Evolutionary conservation across 2,888 invertebrate genomes (phyloP).

Genomic region (Drosophila ezoana): DNA sequence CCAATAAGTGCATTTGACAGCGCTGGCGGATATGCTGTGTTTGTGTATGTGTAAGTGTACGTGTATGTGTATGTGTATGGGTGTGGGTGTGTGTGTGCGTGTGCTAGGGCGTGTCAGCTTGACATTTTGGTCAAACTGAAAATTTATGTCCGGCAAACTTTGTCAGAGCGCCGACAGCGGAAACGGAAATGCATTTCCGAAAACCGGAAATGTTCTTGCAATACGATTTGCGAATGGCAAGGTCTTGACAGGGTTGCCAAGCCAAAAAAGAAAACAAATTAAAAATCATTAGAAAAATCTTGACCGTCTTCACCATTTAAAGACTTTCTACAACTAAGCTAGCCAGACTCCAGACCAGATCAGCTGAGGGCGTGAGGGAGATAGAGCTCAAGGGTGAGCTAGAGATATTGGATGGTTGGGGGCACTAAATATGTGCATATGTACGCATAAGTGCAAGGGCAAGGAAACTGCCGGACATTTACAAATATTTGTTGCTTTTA

Average conservation of each 20-base stretch:
- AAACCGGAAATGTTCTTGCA: slow-evolving; percentile 76
- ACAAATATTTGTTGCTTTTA: slow-evolving; percentile 24
- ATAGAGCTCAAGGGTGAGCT: background rate
- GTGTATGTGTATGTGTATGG: slow-evolving; percentile 1
- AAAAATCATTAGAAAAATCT: slow-evolving; percentile 12
- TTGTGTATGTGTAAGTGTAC: slow-evolving; percentile 1
- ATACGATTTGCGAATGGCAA: slow-evolving; percentile 69
- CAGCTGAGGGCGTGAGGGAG: background rate
- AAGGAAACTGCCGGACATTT: slow-evolving; percentile 11
- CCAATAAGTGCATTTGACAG: slow-evolving; percentile 71
- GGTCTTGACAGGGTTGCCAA: slow-evolving; percentile 6
- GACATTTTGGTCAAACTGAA: slow-evolving; percentile 60
- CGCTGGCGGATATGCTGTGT: slow-evolving; percentile 29
- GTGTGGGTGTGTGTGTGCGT: slow-evolving; percentile 6
- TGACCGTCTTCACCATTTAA: slow-evolving; percentile 35
- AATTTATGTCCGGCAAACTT: slow-evolving; percentile 64
- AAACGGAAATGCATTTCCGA: slow-evolving; percentile 78
- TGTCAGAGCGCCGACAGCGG: slow-evolving; percentile 50
- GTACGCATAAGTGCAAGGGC: slow-evolving; percentile 13
- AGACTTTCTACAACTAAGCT: slow-evolving; percentile 7
- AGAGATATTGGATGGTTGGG: background rate
- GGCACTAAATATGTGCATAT: slow-evolving; percentile 33
- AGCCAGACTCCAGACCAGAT: slow-evolving; percentile 1
- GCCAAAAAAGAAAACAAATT: background rate
- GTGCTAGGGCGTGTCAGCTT: slow-evolving; percentile 27